Evolutionary conservation across 2,113 vertebrate genomes (phyloP), one percentile per base, ranked within the genome.

Genomic region (Perognathus longimembris): DNA sequence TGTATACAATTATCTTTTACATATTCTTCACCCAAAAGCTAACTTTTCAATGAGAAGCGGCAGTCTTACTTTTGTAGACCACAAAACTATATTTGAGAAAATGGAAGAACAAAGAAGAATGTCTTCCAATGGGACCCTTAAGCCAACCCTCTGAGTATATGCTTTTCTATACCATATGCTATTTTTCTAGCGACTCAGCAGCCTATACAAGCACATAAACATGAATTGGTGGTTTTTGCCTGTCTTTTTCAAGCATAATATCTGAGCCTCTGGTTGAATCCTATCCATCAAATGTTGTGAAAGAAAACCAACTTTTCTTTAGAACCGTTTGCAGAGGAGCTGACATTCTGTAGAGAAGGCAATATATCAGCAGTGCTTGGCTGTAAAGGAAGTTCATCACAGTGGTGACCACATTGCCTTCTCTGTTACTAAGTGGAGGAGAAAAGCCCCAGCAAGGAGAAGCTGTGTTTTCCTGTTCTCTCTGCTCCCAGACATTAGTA

Each of bases 391-490:
- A 93, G 24, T 92, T 89, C 90, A n/a, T 95, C 3, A 36, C 67
- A 74, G 59, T 91, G 70, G 61, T 84, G 66, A 82, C 92, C 61
- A 42, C 88, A 87, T 93, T 91, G 81, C 90, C 81, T 93, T 73
- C 66, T 84, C 91, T 59, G 18, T 88, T 82, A 94, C 90, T 94
- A 95, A 61, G 85, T 74, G 34, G 69, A 76, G 61, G 54, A 95
- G 69, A 10, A 54, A 85, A 75, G 54, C 76, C 69, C 70, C 67
- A 63, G 30, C 34, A 77, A 24, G 79, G 83, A 91, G 69, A 70
- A 74, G 90, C 69, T 89, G 61, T 79, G 69, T 26, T 21, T 91
- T 67, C 69, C 75, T 80, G 10, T 64, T 83, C 54, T 50, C 74
- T 5, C 10, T 81, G 30, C 57, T 73, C n/a, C 80, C 36, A 30